These are phyloP conservation scores for Gymnothorax reevesii DNA, from an alignment of 2,797 vertebrate genomes.

Conservation along the genomic window DNA sequence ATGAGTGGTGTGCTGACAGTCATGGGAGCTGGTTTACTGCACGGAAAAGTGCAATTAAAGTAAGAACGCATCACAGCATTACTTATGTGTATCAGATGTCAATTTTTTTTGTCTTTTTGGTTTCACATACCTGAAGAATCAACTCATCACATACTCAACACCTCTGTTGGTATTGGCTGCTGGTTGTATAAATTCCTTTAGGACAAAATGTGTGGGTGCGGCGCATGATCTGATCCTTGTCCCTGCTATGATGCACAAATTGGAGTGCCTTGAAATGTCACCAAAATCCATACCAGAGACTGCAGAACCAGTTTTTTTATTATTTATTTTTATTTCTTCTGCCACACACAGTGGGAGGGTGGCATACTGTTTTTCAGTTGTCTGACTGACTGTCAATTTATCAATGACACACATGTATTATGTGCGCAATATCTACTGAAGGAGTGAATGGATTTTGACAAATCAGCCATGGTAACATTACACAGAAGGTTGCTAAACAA, in stretches of 20 bases:
- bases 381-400: no score
- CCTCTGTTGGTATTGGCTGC: not conserved
- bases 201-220: not conserved
- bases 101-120: not conserved
- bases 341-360: no score
- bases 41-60: slow-evolving; percentile 57
- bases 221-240: not conserved
- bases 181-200: not conserved
- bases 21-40: slow-evolving; percentile 61
- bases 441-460: no score
- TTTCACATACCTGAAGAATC: not conserved
- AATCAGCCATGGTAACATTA: no score
- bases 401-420: no score
- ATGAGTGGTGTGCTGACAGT: slow-evolving; percentile 65
- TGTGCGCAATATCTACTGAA: no score
- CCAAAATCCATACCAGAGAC: not conserved
- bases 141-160: not conserved
- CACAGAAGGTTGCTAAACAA: no score
- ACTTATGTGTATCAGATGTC: not conserved
- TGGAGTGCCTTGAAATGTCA: not conserved
- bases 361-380: no score
- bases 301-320: no score
- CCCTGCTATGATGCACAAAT: not conserved
- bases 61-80: slow-evolving; percentile 41
- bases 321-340: no score